Base-by-base conservation (phyloP, 2,113 vertebrate species). In the Thinocorus orbignyianus region DNA sequence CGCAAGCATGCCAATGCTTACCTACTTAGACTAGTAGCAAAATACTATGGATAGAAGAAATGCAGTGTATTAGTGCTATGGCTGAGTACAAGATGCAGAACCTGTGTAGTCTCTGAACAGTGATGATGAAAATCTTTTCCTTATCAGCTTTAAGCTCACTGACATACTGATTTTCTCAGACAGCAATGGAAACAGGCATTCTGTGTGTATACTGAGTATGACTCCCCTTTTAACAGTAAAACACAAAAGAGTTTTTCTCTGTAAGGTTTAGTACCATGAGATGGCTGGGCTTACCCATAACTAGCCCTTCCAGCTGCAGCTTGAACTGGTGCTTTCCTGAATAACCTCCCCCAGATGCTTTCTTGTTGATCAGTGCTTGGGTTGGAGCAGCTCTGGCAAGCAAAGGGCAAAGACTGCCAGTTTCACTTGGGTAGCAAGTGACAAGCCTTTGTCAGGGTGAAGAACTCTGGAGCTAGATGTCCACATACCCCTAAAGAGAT, bases 271-370 rank as follows among this genome's bases (percentile, higher is more conserved):
- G 6, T 46, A 46, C 8, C 0, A 1, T 46, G 30, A 8, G 20
- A 52, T 33, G 26, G 15, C 24, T 0, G 2, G 23, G 49, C 19
- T 69, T 72, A 39, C 24, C 9, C 1, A 0, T 3, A 71, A 35
- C 22, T 44, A 41, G 17, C 44, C 19, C 25, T 41, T 81, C 14
- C 10, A 70, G 44, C 28, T 46, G 37, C 39, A 24, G 11, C 23
- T 76, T 25, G 3, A 33, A 41, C 33, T n/a, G 30, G 17, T 25
- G 19, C 15, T 70, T 9, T 71, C 20, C 28, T 48, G 41, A 44
- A 31, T 41, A 49, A 66, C 20, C 18, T 62, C 24, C 7, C 25
- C 19, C 11, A 41, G 31, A 28, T 33, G 4, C 4, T n/a, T 42
- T 12, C 31, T 69, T 30, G 16, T 49, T 31, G 31, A 14, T 79